Evolutionary conservation across 2,888 invertebrate species (phyloP), one percentile per base, ranked within the genome.

Genomic region (Gari tellinella): DNA sequence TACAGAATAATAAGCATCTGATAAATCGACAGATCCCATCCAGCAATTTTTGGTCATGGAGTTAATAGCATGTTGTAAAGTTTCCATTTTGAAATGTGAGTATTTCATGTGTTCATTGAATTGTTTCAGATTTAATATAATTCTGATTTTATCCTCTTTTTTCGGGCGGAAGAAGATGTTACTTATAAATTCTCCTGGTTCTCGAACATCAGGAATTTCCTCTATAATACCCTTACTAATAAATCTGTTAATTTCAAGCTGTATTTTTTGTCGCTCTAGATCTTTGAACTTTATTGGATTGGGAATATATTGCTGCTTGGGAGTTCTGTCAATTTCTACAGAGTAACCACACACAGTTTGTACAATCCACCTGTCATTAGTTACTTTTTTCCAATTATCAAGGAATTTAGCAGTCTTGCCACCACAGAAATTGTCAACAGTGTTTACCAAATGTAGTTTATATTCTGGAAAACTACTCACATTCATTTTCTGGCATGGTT

Each of bases 351-450:
- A 43, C 31, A 72, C 31, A 23, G 65, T 65, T 7, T 65, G 0
- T 15, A 65, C 15, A n/a, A 65, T 52, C 65, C 65, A 72, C 45
- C 37, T 37, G 43, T 72, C 60, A 26, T n/a, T 25, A 5, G 72
- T 66, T 10, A 66, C 38, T 38, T 55, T 56, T 14, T 45, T 17
- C 66, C 61, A 72, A 7, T 61, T 25, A 19, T 45, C 19, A 31
- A 48, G 1, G 15, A 23, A 23, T 7, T 3, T 8, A 45, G 3
- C 25, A 0, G 62, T 62, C 40, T 67, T 67, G 1, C 70, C 70
- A 14, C 58, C 70, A 21, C 23, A 1, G 31, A 70, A 64, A 41
- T 70, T 70, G 8, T 57, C 45, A 15, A 21, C 37, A n/a, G 60
- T 53, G 19, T 67, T 67, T 17, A 25, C 14, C 3, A 66, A n/a